Evolutionary conservation across 2,113 vertebrate genomes (phyloP).

Genomic region (Apteryx mantelli): DNA sequence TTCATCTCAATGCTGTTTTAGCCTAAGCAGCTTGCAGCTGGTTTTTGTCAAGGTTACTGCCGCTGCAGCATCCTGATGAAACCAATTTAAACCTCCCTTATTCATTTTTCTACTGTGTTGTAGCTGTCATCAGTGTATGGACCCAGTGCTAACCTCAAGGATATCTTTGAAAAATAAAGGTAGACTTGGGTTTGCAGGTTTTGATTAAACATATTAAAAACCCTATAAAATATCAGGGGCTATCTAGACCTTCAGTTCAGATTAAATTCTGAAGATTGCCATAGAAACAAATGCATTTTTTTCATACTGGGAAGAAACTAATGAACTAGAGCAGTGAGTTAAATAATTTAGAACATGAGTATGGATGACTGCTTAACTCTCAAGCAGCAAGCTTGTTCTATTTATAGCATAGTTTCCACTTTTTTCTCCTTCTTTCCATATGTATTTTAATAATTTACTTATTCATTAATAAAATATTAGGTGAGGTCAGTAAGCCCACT

Average conservation of each 20-base stretch:
- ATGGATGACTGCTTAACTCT: neutral
- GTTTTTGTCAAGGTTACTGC: constrained; percentile 62
- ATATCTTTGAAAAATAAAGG: neutral
- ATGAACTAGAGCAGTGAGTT: neutral
- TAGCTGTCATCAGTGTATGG: constrained; percentile 5
- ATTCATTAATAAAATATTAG: neutral
- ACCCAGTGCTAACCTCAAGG: neutral
- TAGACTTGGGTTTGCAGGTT: constrained; percentile 4
- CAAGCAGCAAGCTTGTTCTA: constrained; percentile 1
- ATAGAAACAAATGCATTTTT: neutral
- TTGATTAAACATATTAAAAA: neutral
- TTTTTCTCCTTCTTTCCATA: neutral
- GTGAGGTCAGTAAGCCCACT: neutral
- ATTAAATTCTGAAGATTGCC: neutral
- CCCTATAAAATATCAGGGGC: neutral
- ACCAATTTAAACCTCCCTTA: constrained; percentile 30
- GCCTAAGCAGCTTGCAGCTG: constrained; percentile 60
- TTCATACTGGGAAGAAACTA: neutral
- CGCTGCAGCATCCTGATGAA: constrained; percentile 57
- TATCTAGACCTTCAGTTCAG: neutral
- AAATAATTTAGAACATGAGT: constrained; percentile 48
- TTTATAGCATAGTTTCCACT: neutral
- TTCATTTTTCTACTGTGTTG: constrained; percentile 56
- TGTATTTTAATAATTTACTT: constrained; percentile 39
- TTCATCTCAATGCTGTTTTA: constrained; percentile 45